phyloP scores from a whole-genome alignment of 2,797 vertebrate species.

The Dryobates pubescens region DNA sequence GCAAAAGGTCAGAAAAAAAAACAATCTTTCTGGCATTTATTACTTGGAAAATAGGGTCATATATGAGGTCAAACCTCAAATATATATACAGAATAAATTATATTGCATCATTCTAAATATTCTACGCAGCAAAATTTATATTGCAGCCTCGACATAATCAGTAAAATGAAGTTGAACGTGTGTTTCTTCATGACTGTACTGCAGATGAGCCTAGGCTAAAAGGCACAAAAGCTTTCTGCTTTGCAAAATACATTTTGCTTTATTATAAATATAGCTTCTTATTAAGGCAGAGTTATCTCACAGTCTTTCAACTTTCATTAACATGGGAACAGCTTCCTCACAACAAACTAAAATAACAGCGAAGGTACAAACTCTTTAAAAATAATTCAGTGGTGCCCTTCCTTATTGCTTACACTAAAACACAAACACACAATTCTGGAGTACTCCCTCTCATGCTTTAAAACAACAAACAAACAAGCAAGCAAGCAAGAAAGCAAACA shows the following conservation, averaged over 20 bases:
- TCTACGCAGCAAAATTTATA: slow-evolving; percentile 32
- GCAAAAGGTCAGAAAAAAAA: slow-evolving; percentile 52
- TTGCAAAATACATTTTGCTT: slow-evolving; percentile 72
- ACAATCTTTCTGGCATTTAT: slow-evolving; percentile 62
- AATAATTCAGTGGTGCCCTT: background rate
- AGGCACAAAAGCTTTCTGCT: slow-evolving; percentile 43
- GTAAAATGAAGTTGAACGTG: slow-evolving; percentile 69
- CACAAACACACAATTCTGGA: background rate
- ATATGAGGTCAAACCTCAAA: slow-evolving; percentile 77
- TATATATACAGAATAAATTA: slow-evolving; percentile 75
- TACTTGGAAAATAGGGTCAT: slow-evolving; percentile 71
- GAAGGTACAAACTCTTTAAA: background rate
- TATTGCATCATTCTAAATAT: slow-evolving; percentile 63
- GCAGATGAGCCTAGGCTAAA: slow-evolving; percentile 54
- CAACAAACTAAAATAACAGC: background rate
- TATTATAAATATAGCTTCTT: slow-evolving; percentile 79
- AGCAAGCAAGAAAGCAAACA: too few relatives aligned
- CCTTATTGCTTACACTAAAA: background rate
- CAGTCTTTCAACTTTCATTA: slow-evolving; percentile 69
- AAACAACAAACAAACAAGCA: background rate
- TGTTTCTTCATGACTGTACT: slow-evolving; percentile 67
- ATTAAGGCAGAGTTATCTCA: slow-evolving; percentile 78
- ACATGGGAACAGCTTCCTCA: background rate
- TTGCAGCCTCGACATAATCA: slow-evolving; percentile 60
- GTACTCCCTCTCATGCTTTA: background rate